Percentiles rank a stretch among this genome's conserved stretches.
These are phyloP conservation scores for Eulemur rufifrons DNA, from an alignment of 2,113 vertebrate species.

Conservation along the genomic window DNA sequence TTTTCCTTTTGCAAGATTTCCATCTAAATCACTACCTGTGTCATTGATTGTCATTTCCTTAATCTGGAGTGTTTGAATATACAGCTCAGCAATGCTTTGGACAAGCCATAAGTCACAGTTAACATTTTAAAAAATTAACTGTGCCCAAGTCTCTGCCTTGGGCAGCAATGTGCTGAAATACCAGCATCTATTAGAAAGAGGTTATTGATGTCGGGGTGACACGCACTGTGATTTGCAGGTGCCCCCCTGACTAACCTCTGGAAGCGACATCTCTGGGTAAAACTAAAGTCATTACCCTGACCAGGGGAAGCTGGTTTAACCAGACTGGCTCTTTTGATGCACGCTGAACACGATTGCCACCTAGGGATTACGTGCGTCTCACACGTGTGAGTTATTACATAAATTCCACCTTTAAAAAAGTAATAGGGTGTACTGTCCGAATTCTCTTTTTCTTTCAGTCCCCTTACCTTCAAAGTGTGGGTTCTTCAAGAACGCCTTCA, in stretches of 20 bases:
- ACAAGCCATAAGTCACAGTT: conserved; percentile 79
- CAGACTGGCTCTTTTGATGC: conserved; percentile 77
- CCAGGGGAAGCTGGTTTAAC: conserved; percentile 76
- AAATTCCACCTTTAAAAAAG: conserved; percentile 66
- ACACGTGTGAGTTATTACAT: conserved; percentile 79
- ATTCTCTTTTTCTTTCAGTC: neutral
- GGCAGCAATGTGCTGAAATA: conserved; percentile 82
- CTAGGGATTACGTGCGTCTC: conserved; percentile 69
- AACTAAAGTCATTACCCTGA: conserved; percentile 81
- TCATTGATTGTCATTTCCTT: conserved; percentile 83
- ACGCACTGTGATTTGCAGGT: conserved; percentile 84
- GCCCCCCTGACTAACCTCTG: conserved; percentile 81
- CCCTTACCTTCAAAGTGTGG: neutral
- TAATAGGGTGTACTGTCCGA: neutral
- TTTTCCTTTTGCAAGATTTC: conserved; percentile 80
- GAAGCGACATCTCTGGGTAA: conserved; percentile 81
- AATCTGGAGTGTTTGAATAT: conserved; percentile 79
- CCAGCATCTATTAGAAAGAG: conserved; percentile 83
- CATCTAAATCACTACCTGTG: conserved; percentile 80
- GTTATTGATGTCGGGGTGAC: conserved; percentile 83
- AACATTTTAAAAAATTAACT: conserved; percentile 76
- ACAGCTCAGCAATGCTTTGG: conserved; percentile 77
- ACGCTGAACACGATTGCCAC: conserved; percentile 77
- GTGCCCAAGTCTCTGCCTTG: conserved; percentile 68
- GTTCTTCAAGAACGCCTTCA: neutral